phyloP scores from a whole-genome alignment of 2,797 vertebrate species.

The Tragelaphus oryx region DNA sequence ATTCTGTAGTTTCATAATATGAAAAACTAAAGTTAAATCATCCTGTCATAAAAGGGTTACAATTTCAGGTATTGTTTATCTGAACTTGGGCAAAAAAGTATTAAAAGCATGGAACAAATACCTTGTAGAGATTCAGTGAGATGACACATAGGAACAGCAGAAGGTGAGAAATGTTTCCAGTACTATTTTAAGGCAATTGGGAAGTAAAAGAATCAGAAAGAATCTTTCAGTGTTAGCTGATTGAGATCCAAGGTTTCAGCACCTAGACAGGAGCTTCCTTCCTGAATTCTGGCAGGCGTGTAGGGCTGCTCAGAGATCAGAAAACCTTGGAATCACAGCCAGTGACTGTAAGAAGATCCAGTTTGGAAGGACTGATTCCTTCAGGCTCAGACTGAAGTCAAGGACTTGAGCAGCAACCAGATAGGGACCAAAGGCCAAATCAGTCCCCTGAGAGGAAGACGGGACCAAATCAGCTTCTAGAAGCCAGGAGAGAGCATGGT shows the following conservation, averaged over 20 bases:
- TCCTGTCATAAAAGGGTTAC: slow-evolving; percentile 41
- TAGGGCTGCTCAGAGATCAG: background rate
- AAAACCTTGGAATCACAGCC: background rate
- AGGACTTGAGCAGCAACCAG: background rate
- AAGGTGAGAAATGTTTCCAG: background rate
- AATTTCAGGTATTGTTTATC: slow-evolving; percentile 55
- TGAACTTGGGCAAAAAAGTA: background rate
- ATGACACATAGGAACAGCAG: no score
- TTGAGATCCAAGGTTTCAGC: background rate
- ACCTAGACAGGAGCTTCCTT: background rate
- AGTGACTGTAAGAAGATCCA: background rate
- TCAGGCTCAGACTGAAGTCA: background rate
- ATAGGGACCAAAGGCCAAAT: background rate
- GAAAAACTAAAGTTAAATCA: slow-evolving; percentile 65
- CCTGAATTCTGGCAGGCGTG: background rate
- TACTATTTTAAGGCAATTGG: background rate
- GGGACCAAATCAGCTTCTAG: background rate
- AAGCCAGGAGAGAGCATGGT: background rate
- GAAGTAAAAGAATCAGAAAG: slow-evolving; percentile 20
- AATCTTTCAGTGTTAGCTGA: background rate
- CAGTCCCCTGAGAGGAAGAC: background rate
- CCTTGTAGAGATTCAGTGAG: background rate
- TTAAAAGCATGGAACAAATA: background rate
- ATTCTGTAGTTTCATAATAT: slow-evolving; percentile 75
- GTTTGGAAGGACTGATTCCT: background rate